Base-by-base conservation (phyloP, 2,113 vertebrate species). In the Mirounga angustirostris region DNA sequence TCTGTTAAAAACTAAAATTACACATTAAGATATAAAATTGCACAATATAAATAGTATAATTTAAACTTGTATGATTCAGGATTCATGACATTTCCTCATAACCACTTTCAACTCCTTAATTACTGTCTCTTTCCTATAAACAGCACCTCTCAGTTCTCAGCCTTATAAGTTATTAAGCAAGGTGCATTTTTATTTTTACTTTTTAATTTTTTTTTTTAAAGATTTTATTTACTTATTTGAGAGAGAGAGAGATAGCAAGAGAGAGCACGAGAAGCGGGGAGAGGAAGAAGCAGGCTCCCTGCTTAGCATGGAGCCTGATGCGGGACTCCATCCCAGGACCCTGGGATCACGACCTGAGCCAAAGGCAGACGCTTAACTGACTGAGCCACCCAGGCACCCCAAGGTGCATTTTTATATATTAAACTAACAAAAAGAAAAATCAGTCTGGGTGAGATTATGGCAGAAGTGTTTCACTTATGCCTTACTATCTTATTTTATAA, bases 1-100 rank as follows among this genome's bases (percentile, higher is more conserved):
- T 24, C 30, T 78, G 58, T 61, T 83, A 74, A 90, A 90, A 90
- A 67, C 63, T 80, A 92, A 89, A 95, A 36, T 52, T n/a, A 89
- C 50, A 71, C 2, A 33, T 67, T 80, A 89, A 94, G 22, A 4
- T 82, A 50, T 36, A 91, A 85, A 76, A 87, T 43, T 43, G n/a
- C 2, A 56, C 28, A 82, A 79, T 85, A 40, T 58, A 63, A 73
- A 79, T 26, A 46, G 14, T 50, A 22, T 71, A 33, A 56, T 84
- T 83, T 83, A 33, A 89, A 58, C 52, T 18, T 74, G 58, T 11
- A 58, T 56, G 33, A 40, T 76, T 63, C 30, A 88, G 16, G 30
- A 33, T 54, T 85, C 12, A 50, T 76, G 33, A 18, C 22, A 52
- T 82, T 93, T 69, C 40, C 95, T 85, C 63, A 91, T n/a, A 33